Evolutionary conservation across 2,888 invertebrate species (phyloP), one percentile per base, ranked within the genome.

Genomic region (Carterocephalus palaemon): DNA sequence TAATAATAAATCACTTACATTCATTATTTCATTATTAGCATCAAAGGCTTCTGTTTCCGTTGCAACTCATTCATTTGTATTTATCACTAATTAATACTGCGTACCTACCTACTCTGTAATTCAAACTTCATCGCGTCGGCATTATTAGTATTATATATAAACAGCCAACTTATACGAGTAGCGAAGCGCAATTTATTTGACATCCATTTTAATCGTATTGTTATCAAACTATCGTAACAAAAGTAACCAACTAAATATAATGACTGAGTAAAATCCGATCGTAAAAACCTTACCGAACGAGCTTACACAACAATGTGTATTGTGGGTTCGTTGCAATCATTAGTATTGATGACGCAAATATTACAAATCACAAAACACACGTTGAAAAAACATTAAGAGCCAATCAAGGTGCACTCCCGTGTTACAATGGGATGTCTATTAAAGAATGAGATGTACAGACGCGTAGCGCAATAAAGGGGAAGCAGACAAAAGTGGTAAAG

Each of bases 301-400:
- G 64, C 64, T 63, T 62, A 66, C 64, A 73, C 71, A 79, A 85
- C 85, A 85, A 84, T 85, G 65, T 73, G 71, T 70, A 83, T 84
- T 83, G 83, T 85, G 72, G 69, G 69, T 70, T 70, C 68, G 75
- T 78, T 75, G 75, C 78, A 82, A 82, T 85, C 85, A 85, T 86
- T 86, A 86, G 79, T 79, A 76, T 75, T 76, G 83, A 86, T 86
- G 86, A 86, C 84, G 85, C 72, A 79, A 83, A 84, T 78, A 73
- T 75, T 70, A 80, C 76, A 64, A 64, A 62, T 57, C 61, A 63
- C 70, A 71, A 74, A 75, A 75, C 68, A 77, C 60, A 64, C 66
- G 65, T 62, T 63, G 62, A 75, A 80, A 81, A 78, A 81, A 75
- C 62, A 69, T 61, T 62, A 65, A 74, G 67, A 76, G 84, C 84